phyloP scores from a whole-genome alignment of 2,113 vertebrate species.

The Loxodonta africana region DNA sequence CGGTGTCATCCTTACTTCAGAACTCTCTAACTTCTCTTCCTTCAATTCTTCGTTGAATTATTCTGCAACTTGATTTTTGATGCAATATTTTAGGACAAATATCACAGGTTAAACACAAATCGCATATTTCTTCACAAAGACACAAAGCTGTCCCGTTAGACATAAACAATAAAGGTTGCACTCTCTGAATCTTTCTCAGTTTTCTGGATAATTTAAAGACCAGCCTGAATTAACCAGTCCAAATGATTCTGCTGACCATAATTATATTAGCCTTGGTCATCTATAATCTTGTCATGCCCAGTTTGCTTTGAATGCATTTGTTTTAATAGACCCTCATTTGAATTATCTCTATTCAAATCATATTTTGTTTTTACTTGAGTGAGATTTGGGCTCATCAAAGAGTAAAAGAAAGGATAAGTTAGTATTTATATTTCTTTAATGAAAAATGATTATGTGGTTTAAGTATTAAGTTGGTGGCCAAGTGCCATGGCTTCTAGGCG shows the following conservation, averaged over 20 bases:
- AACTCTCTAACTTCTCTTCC: neutral
- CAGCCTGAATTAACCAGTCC: neutral
- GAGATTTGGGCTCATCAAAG: neutral
- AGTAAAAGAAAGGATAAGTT: neutral
- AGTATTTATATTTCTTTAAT: neutral
- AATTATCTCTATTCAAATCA: neutral
- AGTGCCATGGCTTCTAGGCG: neutral
- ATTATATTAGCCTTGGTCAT: neutral
- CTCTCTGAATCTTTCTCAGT: neutral
- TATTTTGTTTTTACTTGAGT: neutral
- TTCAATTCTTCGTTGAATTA: neutral
- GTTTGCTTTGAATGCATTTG: neutral
- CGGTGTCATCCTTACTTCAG: neutral
- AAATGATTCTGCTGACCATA: neutral
- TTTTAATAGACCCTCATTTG: neutral
- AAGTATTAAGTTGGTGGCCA: neutral
- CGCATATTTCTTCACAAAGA: neutral
- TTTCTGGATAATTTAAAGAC: conserved; percentile 16
- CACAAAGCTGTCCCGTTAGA: neutral
- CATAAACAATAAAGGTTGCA: neutral
- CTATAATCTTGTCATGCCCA: conserved; percentile 9
- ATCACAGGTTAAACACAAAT: neutral
- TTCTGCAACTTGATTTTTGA: neutral
- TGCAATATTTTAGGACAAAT: neutral
- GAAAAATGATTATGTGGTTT: conserved; percentile 23